phyloP scores from a whole-genome alignment of 2,797 vertebrate genomes.

The Lutjanus campechanus region DNA sequence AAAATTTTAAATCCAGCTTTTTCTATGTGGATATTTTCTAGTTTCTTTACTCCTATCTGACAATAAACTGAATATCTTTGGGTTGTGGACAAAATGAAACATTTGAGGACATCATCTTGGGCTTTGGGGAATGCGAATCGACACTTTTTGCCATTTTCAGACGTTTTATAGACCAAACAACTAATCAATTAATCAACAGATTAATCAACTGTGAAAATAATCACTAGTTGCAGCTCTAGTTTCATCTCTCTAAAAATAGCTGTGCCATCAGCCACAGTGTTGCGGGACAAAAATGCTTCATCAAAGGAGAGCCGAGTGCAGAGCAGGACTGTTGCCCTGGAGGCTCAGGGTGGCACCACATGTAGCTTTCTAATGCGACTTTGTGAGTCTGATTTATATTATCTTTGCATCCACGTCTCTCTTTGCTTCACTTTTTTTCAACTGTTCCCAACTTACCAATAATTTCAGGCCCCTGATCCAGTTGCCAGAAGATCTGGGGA shows the following conservation, averaged over 20 bases:
- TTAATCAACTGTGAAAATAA: no score
- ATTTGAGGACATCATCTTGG: no score
- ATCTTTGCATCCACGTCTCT: not conserved
- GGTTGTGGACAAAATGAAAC: no score
- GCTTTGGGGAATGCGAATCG: no score
- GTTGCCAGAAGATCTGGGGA: slow-evolving; percentile 77
- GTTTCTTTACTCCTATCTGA: no score
- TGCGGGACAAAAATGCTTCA: not conserved
- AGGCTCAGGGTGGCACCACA: not conserved
- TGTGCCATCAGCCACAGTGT: not conserved
- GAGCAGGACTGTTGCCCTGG: not conserved
- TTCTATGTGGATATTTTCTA: no score
- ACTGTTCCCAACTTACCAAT: slow-evolving; percentile 65
- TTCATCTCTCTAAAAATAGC: not conserved
- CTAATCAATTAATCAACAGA: no score
- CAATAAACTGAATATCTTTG: no score
- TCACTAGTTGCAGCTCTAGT: no score
- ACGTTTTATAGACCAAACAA: no score
- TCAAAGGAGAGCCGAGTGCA: not conserved
- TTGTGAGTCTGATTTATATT: not conserved
- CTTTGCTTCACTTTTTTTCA: not conserved
- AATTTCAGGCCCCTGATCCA: slow-evolving; percentile 73
- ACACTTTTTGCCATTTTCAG: no score
- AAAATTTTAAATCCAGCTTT: no score
- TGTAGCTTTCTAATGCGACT: not conserved